These are phyloP conservation scores for Leptoteleia sp. DNA, from an alignment of 1,140 invertebrate genomes.

Conservation along the genomic window DNA sequence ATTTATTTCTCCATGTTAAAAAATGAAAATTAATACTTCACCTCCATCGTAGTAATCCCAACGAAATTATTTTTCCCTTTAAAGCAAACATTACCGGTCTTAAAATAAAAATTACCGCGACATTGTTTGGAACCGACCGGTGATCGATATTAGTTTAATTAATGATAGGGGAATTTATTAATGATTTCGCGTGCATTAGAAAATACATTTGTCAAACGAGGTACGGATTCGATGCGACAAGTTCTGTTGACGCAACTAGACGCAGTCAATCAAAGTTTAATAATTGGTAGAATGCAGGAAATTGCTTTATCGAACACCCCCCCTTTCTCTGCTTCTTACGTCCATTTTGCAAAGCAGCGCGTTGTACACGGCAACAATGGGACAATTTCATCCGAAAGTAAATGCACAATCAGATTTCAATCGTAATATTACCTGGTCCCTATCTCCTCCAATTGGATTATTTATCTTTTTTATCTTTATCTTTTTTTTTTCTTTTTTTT, in stretches of 20 bases:
- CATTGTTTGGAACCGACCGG: no score
- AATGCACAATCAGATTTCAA: conserved; percentile 6
- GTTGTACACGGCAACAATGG: neutral
- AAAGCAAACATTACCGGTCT: no score
- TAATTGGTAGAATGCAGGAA: conserved; percentile 38
- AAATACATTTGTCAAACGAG: conserved; percentile 23
- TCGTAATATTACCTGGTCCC: neutral
- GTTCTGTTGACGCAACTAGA: conserved; percentile 26
- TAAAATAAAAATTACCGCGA: no score
- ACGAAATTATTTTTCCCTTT: no score
- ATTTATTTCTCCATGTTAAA: no score
- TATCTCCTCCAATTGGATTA: neutral
- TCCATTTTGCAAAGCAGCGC: neutral
- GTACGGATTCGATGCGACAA: conserved; percentile 6
- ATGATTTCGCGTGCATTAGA: conserved; percentile 5
- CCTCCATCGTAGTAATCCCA: no score
- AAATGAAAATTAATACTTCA: no score
- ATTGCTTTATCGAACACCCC: conserved; percentile 30
- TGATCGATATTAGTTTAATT: no score
- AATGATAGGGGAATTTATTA: neutral
- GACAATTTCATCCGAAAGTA: conserved; percentile 8
- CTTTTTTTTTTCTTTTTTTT: no score
- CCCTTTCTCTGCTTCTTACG: conserved; percentile 1
- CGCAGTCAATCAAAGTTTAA: conserved; percentile 37
- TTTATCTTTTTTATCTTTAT: no score